Percentiles rank a stretch among this genome's conserved stretches.
Evolutionary conservation across 30 jellyfish, hydroid and myxozoan species (phyloP).

Genomic region (Hydractinia echinata): DNA sequence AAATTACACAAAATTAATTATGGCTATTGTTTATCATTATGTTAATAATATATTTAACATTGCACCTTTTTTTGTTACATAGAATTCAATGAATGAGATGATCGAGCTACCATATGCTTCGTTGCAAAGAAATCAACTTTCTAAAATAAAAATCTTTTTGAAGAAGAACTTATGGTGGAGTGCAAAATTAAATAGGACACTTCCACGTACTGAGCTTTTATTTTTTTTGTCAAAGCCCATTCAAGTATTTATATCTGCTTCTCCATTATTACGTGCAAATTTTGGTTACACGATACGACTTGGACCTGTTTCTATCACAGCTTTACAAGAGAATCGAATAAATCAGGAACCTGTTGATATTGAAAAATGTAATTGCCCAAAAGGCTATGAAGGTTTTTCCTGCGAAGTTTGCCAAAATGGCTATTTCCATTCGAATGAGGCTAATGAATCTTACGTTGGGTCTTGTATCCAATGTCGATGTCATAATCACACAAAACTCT

Average conservation of each 20-base stretch:
- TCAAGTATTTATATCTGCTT: neutral
- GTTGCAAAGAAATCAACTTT: too few relatives aligned
- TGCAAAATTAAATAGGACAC: too few relatives aligned
- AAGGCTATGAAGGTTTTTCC: slow-evolving; percentile 64
- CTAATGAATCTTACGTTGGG: neutral
- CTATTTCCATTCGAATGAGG: neutral
- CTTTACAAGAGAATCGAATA: neutral
- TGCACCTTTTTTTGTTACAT: too few relatives aligned
- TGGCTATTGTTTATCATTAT: too few relatives aligned
- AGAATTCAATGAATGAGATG: too few relatives aligned
- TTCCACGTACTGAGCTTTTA: neutral
- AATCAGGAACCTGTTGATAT: neutral
- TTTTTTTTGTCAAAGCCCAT: neutral
- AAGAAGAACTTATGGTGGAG: too few relatives aligned
- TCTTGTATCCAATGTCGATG: slow-evolving; percentile 64
- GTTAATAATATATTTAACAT: too few relatives aligned
- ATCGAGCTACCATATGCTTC: too few relatives aligned
- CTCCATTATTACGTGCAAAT: neutral
- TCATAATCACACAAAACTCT: slow-evolving; percentile 51
- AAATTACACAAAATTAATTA: too few relatives aligned
- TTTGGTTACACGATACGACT: neutral
- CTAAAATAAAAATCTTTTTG: too few relatives aligned
- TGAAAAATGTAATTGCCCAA: slow-evolving; percentile 63
- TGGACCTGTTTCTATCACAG: neutral
- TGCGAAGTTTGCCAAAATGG: slow-evolving; percentile 50